These are phyloP conservation scores for Molossus alvarezi DNA, from an alignment of 2,797 vertebrate species.

Conservation along the genomic window DNA sequence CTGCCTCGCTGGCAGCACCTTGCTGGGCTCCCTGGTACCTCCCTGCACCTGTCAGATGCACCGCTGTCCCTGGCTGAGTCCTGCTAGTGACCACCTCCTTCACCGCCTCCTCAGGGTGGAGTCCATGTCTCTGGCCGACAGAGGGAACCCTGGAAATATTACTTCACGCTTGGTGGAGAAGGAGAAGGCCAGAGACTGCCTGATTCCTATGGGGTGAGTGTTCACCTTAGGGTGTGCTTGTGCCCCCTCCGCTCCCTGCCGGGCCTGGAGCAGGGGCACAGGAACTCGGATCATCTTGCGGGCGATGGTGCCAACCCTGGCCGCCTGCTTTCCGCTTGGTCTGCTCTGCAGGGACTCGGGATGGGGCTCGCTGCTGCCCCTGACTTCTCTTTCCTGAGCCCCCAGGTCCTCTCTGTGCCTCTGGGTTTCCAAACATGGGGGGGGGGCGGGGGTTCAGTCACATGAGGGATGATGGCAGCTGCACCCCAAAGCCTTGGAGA, in stretches of 20 bases:
- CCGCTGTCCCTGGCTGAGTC: not conserved
- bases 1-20: not conserved
- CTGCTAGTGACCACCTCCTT: not conserved
- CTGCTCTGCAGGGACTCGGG: not conserved
- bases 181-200: slow-evolving; percentile 94
- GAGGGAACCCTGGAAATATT: slow-evolving; percentile 92
- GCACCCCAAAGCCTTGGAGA: not conserved
- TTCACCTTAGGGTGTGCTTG: not conserved
- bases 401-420: not conserved
- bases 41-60: slow-evolving; percentile 22
- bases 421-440: not conserved
- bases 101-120: slow-evolving; percentile 91
- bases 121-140: slow-evolving; percentile 93
- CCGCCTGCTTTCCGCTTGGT: not conserved
- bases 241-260: not conserved
- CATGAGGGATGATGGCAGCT: not conserved
- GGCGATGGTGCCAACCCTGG: not conserved
- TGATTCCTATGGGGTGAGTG: slow-evolving; percentile 96
- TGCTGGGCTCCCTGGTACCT: not conserved
- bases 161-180: slow-evolving; percentile 92
- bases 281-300: not conserved
- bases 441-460: not conserved
- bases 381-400: not conserved
- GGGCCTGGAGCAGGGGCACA: not conserved
- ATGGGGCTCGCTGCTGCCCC: not conserved